phyloP scores from a whole-genome alignment of 2,888 invertebrate genomes.

The Epicampocera succincta region DNA sequence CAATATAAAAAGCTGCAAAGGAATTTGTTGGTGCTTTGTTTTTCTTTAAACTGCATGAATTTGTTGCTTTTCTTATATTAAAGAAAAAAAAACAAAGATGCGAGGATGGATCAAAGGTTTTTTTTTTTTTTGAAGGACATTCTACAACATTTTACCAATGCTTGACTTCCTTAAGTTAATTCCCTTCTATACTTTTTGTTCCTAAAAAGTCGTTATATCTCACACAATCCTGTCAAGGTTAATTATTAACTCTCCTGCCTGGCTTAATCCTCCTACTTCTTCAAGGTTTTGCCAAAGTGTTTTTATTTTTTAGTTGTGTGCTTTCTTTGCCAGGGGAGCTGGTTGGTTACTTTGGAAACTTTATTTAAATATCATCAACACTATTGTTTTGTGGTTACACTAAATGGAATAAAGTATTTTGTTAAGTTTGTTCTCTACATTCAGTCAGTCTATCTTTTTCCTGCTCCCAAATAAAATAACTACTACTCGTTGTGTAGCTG shows the following conservation, averaged over 20 bases:
- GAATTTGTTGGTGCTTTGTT: background rate
- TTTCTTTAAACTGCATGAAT: conserved; percentile 20
- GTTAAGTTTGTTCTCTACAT: conserved; percentile 60
- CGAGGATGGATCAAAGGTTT: no score
- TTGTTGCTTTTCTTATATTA: conserved; percentile 3
- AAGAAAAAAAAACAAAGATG: background rate
- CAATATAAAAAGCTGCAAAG: no score
- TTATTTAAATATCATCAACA: conserved; percentile 69
- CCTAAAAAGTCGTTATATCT: no score
- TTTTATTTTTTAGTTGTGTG: background rate
- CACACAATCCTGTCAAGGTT: no score
- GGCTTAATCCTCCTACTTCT: background rate
- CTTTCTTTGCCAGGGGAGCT: conserved; percentile 6
- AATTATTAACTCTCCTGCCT: no score
- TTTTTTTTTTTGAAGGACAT: no score
- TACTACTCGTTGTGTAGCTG: conserved; percentile 15
- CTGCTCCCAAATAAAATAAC: background rate
- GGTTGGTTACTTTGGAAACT: conserved; percentile 53
- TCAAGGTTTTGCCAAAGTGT: conserved; percentile 7
- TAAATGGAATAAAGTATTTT: conserved; percentile 68
- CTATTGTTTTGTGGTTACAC: conserved; percentile 69
- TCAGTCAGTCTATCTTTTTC: background rate
- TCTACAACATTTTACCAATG: no score
- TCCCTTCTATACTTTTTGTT: no score
- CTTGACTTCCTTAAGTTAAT: no score